Evolutionary conservation across 2,888 invertebrate genomes (phyloP).

Genomic region (Griposia aprilina): DNA sequence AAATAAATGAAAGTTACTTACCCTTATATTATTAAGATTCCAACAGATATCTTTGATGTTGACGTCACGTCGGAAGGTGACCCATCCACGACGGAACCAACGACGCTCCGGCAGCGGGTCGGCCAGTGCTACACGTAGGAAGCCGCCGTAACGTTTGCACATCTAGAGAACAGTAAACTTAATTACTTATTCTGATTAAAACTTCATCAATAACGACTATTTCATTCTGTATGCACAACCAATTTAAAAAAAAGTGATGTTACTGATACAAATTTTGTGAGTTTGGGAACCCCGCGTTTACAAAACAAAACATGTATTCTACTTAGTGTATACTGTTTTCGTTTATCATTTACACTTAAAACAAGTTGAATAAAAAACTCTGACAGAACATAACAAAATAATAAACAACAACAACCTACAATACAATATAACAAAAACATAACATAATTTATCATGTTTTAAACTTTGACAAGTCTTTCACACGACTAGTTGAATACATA

Average conservation of each 20-base stretch:
- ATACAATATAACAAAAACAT: background rate
- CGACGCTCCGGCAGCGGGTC: conserved; percentile 99
- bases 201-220: background rate
- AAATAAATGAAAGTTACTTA: conserved; percentile 76
- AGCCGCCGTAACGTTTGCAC: conserved; percentile 98
- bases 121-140: conserved; percentile 98
- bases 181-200: background rate
- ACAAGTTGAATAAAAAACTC: background rate
- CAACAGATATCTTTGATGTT: conserved; percentile 99
- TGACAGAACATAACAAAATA: no score
- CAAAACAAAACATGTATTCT: background rate
- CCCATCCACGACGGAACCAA: conserved; percentile 99
- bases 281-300: background rate
- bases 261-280: background rate
- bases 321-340: background rate
- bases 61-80: conserved; percentile 98
- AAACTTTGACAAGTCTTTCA: background rate
- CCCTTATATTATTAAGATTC: conserved; percentile 98
- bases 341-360: background rate
- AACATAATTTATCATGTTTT: no score
- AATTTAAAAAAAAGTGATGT: background rate
- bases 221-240: no score
- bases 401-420: no score
- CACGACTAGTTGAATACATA: background rate
- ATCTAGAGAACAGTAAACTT: conserved; percentile 87